A percentile compares a stretch with the other conserved stretches of the same genome.
Evolutionary conservation across 1,140 invertebrate species (phyloP).

Genomic region (Leptopilina clavipes): DNA sequence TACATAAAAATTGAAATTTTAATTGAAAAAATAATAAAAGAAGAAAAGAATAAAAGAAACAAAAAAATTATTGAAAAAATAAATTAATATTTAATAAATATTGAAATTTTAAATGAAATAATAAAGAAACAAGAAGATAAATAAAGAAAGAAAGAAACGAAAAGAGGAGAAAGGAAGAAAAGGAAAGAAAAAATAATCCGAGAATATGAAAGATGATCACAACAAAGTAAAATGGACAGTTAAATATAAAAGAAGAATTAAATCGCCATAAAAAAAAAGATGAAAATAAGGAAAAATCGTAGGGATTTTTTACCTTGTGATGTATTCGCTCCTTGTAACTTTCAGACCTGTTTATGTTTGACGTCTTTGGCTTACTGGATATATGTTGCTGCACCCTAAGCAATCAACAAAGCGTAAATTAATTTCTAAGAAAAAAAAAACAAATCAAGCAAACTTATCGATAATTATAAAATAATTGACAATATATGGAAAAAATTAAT

Average conservation of each 20-base stretch:
- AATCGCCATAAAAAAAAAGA: background rate
- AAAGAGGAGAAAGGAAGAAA: no score
- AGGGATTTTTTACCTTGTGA: conserved; percentile 74
- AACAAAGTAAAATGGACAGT: background rate
- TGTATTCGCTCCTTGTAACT: conserved; percentile 79
- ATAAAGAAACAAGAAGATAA: no score
- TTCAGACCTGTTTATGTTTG: conserved; percentile 78
- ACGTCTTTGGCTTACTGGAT: conserved; percentile 75
- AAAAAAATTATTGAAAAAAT: no score
- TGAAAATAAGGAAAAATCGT: no score
- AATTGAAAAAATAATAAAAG: no score
- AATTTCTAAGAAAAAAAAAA: conserved; percentile 40
- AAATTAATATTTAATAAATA: no score
- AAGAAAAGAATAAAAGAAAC: no score
- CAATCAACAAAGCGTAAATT: conserved; percentile 59
- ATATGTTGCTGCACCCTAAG: conserved; percentile 74
- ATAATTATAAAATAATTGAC: conserved; percentile 2
- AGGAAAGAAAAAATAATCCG: no score
- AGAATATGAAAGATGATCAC: no score
- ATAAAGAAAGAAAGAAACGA: no score
- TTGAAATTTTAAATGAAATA: no score
- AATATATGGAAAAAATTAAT: background rate
- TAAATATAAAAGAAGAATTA: conserved; percentile 2
- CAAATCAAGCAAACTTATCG: background rate
- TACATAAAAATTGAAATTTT: no score